Base-by-base conservation (phyloP, 2,113 vertebrate genomes). In the Dipodomys stephensi region DNA sequence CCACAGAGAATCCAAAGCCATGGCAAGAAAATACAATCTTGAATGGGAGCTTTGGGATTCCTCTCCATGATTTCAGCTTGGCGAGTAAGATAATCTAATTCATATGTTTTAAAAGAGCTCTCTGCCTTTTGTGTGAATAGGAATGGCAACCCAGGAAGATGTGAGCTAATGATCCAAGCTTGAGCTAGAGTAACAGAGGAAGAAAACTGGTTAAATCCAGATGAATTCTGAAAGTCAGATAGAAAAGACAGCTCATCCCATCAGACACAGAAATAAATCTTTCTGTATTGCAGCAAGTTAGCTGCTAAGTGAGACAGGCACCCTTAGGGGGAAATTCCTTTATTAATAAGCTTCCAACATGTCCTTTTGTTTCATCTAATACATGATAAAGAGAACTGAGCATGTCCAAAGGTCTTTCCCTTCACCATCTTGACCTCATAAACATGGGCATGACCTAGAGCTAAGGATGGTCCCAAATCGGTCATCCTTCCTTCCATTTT, bases 1-100 rank as follows among this genome's bases (percentile, higher is more conserved):
- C 1, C 2, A 7, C 44, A 44, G 4, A 49, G 22, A 3, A 6
- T 7, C 73, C 7, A 0, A 23, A 44, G 5, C 30, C 28, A 27
- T 30, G 19, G 3, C 1, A 10, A 49, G 44, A n/a, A 46, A 60
- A 11, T 27, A 12, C 22, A 46, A 20, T 18, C 57, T 76, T 83
- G 27, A 19, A 7, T 28, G 28, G 32, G 39, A 27, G 4, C 18
- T 23, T 0, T 6, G 19, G 62, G 53, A 72, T 67, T 15, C 16
- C 20, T 19, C 19, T 0, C 44, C 32, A 11, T 3, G 23, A 25
- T 4, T 9, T 25, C 78, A 19, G 64, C 35, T 28, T 69, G 2
- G 19, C 6, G 2, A 57, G 57, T 4, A 64, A 39, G 62, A 64
- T 25, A 16, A 87, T n/a, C n/a, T 39, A 23, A 84, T 39, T 60